Evolutionary conservation across 2,797 vertebrate genomes (phyloP).

Genomic region (Phataginus tetradactyla): DNA sequence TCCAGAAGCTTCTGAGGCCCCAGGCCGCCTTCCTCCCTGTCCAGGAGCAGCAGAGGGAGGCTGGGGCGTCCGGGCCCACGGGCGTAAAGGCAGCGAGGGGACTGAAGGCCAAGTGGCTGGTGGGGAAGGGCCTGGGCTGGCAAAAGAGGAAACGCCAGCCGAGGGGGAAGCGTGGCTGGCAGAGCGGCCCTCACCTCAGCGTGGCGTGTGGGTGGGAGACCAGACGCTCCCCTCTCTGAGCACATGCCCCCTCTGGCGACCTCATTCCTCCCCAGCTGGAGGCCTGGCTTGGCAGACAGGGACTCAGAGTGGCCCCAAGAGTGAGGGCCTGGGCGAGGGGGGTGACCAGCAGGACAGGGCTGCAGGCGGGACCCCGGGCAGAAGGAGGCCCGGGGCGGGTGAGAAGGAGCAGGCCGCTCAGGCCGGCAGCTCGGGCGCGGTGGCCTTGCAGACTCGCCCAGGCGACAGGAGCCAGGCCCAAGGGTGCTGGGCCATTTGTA

Average conservation of each 20-base stretch:
- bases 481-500: accelerated
- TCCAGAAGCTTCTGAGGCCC: not conserved
- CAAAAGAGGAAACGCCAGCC: constrained; percentile 83
- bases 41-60: not conserved
- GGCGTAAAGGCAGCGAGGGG: accelerated
- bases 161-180: constrained; percentile 78
- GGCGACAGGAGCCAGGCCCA: not conserved
- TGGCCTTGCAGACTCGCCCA: not conserved
- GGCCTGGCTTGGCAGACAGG: not conserved
- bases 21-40: not conserved
- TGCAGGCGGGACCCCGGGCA: not conserved
- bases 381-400: accelerated
- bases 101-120: not conserved
- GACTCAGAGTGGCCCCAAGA: not conserved
- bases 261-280: not conserved
- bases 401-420: not conserved
- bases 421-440: not conserved
- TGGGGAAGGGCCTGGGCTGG: not conserved
- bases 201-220: constrained; percentile 72
- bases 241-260: not conserved
- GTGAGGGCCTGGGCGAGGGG: too few relatives aligned
- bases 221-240: constrained; percentile 64
- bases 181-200: constrained; percentile 36
- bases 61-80: accelerated
- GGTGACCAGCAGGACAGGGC: too few relatives aligned